Evolutionary conservation across 1,140 invertebrate genomes (phyloP).

Genomic region (Hermetia illucens): DNA sequence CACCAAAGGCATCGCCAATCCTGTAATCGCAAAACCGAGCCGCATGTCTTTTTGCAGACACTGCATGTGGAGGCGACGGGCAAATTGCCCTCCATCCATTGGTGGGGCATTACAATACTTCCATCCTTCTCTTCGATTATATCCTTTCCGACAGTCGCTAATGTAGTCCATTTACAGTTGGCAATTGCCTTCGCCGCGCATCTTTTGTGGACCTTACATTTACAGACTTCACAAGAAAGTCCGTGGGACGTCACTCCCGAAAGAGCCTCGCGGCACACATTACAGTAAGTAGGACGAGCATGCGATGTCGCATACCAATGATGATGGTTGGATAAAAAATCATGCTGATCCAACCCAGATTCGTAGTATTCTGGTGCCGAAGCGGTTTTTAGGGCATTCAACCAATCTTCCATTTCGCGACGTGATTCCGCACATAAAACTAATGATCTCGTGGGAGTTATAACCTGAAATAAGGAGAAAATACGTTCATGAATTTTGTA

Average conservation of each 20-base stretch:
- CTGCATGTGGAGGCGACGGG: slow-evolving; percentile 87
- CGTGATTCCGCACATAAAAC: slow-evolving; percentile 70
- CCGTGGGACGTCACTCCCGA: slow-evolving; percentile 87
- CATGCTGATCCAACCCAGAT: slow-evolving; percentile 42
- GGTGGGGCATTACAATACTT: slow-evolving; percentile 88
- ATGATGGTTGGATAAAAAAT: slow-evolving; percentile 76
- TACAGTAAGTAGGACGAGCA: slow-evolving; percentile 90
- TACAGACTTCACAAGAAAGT: slow-evolving; percentile 91
- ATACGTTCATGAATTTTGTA: background rate
- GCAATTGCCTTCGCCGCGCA: slow-evolving; percentile 83
- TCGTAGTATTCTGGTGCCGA: slow-evolving; percentile 40
- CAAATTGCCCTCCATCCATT: slow-evolving; percentile 96
- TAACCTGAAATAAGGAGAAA: slow-evolving; percentile 47
- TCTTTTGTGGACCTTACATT: slow-evolving; percentile 89
- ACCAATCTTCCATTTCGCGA: slow-evolving; percentile 83
- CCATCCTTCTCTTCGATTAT: slow-evolving; percentile 88
- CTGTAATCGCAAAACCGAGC: slow-evolving; percentile 83
- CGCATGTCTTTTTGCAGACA: slow-evolving; percentile 93
- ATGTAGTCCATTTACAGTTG: slow-evolving; percentile 94
- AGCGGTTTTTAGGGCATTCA: slow-evolving; percentile 57
- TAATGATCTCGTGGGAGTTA: slow-evolving; percentile 68
- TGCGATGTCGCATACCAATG: slow-evolving; percentile 84
- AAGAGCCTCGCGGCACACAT: slow-evolving; percentile 85
- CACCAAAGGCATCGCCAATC: slow-evolving; percentile 96
- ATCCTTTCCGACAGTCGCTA: slow-evolving; percentile 82